phyloP scores from a whole-genome alignment of 2,888 invertebrate species.

The Malthinus seriepunctatus region DNA sequence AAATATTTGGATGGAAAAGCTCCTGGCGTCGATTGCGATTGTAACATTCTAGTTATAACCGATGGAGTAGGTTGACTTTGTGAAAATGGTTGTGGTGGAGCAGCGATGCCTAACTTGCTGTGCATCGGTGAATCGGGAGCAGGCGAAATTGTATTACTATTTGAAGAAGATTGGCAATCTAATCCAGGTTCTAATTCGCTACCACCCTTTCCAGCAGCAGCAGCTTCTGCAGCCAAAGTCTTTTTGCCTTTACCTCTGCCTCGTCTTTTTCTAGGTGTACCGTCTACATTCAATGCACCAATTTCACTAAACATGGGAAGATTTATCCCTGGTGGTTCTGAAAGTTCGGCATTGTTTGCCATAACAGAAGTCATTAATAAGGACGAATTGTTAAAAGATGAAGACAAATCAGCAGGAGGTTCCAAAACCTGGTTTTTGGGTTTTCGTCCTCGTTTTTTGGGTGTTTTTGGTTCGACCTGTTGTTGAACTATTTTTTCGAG shows the following conservation, averaged over 20 bases:
- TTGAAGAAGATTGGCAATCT: constrained; percentile 34
- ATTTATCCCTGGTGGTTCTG: constrained; percentile 49
- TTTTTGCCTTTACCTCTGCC: constrained; percentile 55
- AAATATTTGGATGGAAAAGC: constrained; percentile 30
- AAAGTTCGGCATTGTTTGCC: constrained; percentile 44
- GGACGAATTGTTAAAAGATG: constrained; percentile 9
- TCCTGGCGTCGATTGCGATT: constrained; percentile 53
- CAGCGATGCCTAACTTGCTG: constrained; percentile 51
- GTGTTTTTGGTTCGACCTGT: constrained; percentile 53
- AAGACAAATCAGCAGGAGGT: not conserved
- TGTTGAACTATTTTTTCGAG: constrained; percentile 34
- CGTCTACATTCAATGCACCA: constrained; percentile 35
- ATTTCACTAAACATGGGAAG: constrained; percentile 46
- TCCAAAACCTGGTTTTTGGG: constrained; percentile 33
- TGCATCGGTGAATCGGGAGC: constrained; percentile 39
- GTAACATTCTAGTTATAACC: constrained; percentile 67
- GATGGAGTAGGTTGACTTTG: constrained; percentile 59
- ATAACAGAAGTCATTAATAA: constrained; percentile 21
- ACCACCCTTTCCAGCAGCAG: constrained; percentile 51
- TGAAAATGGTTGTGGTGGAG: constrained; percentile 58
- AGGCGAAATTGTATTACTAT: constrained; percentile 46
- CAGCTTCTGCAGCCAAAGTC: constrained; percentile 56
- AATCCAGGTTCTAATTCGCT: constrained; percentile 31
- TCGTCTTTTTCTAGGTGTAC: constrained; percentile 51
- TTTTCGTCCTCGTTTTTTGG: constrained; percentile 46